phyloP scores from a whole-genome alignment of 2,888 invertebrate genomes.

The Troides aeacus region DNA sequence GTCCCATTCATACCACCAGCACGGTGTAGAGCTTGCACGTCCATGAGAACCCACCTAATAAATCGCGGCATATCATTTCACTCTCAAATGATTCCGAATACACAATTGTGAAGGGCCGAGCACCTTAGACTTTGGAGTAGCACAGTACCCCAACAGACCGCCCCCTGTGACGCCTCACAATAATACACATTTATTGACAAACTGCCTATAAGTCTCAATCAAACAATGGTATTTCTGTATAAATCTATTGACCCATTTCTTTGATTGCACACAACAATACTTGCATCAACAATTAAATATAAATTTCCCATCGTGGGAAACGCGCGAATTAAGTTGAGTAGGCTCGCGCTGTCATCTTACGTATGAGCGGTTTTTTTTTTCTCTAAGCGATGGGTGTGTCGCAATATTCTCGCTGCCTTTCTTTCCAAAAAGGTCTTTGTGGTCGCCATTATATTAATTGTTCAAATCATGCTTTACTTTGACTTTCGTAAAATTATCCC shows the following conservation, averaged over 20 bases:
- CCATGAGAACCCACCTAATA: conserved; percentile 68
- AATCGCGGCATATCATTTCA: conserved; percentile 77
- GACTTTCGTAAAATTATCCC: conserved; percentile 36
- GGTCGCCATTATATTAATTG: conserved; percentile 54
- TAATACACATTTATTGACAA: conserved; percentile 66
- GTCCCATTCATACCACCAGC: conserved; percentile 29
- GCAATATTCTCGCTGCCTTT: conserved; percentile 23
- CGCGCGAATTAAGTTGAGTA: conserved; percentile 62
- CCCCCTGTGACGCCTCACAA: conserved; percentile 58
- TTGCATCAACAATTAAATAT: conserved; percentile 70
- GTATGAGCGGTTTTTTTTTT: conserved; percentile 57
- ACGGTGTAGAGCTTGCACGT: background rate
- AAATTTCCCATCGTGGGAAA: conserved; percentile 74
- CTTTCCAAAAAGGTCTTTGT: conserved; percentile 48
- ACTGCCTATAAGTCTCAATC: conserved; percentile 76
- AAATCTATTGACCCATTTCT: conserved; percentile 76
- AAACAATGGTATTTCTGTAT: conserved; percentile 68
- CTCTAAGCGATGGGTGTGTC: conserved; percentile 33
- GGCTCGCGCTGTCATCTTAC: conserved; percentile 64
- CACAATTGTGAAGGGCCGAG: conserved; percentile 48
- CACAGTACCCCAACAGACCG: conserved; percentile 48
- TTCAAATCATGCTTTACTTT: conserved; percentile 38
- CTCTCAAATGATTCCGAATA: conserved; percentile 64
- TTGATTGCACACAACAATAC: conserved; percentile 65
- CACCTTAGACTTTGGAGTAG: conserved; percentile 56